phyloP scores from a whole-genome alignment of 2,888 invertebrate species.

The Brachylomia viminalis region DNA sequence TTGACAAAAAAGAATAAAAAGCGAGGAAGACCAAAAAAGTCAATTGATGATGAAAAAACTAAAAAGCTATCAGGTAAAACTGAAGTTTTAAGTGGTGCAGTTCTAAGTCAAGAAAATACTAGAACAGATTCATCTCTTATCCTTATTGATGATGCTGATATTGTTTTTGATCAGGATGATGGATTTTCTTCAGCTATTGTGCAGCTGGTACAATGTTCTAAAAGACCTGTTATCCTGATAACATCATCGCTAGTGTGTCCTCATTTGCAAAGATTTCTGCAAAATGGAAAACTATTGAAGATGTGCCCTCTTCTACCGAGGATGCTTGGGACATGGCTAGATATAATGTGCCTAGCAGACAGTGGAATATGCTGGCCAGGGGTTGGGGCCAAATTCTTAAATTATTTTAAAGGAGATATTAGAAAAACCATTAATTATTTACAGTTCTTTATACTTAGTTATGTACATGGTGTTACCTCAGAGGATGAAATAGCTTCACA shows the following conservation, averaged over 20 bases:
- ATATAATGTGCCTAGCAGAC: conserved; percentile 92
- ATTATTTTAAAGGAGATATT: conserved; percentile 92
- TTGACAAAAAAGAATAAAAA: conserved; percentile 73
- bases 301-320: conserved; percentile 86
- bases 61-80: conserved; percentile 57
- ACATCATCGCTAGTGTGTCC: conserved; percentile 92
- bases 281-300: conserved; percentile 84
- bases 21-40: conserved; percentile 79
- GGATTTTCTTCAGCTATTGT: conserved; percentile 96
- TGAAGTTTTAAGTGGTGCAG: conserved; percentile 69
- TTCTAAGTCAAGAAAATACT: conserved; percentile 78
- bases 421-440: conserved; percentile 93
- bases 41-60: conserved; percentile 58
- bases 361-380: conserved; percentile 89
- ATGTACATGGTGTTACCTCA: conserved; percentile 73
- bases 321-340: conserved; percentile 92
- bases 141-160: conserved; percentile 97
- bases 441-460: conserved; percentile 93
- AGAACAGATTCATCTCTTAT: conserved; percentile 93
- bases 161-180: conserved; percentile 97
- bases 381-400: conserved; percentile 88
- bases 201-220: conserved; percentile 94
- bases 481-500: conserved; percentile 70
- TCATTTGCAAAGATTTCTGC: conserved; percentile 91
- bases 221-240: conserved; percentile 96